Conservation (phyloP, 1,140 invertebrate genomes). For the Mylabris phalerata region DNA sequence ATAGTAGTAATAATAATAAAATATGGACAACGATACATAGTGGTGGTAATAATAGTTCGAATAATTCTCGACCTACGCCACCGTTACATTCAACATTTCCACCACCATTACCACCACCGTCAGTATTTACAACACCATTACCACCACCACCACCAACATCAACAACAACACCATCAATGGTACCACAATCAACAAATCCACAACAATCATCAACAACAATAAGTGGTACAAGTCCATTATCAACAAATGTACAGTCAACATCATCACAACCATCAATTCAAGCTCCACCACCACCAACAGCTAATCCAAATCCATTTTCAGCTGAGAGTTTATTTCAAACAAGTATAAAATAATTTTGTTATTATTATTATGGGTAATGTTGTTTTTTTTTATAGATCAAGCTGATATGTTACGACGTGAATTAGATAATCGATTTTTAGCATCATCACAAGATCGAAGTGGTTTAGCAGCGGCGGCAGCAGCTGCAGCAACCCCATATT, state of each 20-base stretch:
- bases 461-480: slow-evolving; percentile 38
- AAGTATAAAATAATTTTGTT: slow-evolving; percentile 50
- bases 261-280: slow-evolving; percentile 31
- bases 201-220: slow-evolving; percentile 68
- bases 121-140: slow-evolving; percentile 48
- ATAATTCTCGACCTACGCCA: slow-evolving; percentile 47
- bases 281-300: slow-evolving; percentile 41
- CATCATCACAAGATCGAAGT: slow-evolving; percentile 57
- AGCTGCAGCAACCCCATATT: slow-evolving; percentile 54
- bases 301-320: slow-evolving; percentile 73
- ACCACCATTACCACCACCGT: slow-evolving; percentile 49
- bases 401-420: slow-evolving; percentile 84
- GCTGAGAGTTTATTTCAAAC: slow-evolving; percentile 81
- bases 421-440: slow-evolving; percentile 84
- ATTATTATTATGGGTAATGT: neutral
- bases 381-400: slow-evolving; percentile 47
- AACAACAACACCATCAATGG: slow-evolving; percentile 28
- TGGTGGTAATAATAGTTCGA: neutral
- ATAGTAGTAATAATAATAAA: neutral
- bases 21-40: neutral
- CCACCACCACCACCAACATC: slow-evolving; percentile 32
- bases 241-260: slow-evolving; percentile 42
- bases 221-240: too few species aligned
- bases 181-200: slow-evolving; percentile 50
- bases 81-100: slow-evolving; percentile 46